Conservation (phyloP, 2,888 invertebrate genomes). For the Ferdinandea cuprea region DNA sequence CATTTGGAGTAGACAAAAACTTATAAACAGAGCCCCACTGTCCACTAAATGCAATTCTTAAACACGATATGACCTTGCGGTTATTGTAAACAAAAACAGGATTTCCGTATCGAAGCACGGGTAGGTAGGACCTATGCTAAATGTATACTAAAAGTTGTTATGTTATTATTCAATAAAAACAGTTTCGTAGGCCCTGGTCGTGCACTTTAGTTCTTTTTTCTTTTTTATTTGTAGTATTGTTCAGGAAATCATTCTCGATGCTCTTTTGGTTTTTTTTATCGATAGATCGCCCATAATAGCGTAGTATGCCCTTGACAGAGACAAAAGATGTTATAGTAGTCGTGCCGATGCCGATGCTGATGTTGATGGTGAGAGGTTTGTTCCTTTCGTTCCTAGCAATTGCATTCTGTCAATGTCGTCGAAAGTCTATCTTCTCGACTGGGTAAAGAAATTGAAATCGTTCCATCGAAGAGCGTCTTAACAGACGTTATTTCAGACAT, state of each 20-base stretch:
- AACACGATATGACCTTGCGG: no score
- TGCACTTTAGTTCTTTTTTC: no score
- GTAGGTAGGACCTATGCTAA: no score
- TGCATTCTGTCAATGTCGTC: constrained; percentile 68
- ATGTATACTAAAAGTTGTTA: no score
- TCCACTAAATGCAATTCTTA: no score
- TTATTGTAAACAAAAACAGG: no score
- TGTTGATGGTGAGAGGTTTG: constrained; percentile 15
- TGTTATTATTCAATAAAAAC: no score
- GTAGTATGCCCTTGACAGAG: constrained; percentile 60
- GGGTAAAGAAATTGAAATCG: constrained; percentile 46
- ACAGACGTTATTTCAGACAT: constrained; percentile 49
- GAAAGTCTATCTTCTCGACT: constrained; percentile 39
- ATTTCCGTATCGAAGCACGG: no score
- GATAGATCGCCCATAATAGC: constrained; percentile 45
- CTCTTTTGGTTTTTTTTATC: constrained; percentile 48
- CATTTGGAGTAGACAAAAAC: no score
- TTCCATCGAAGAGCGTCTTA: constrained; percentile 23
- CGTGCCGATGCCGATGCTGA: not conserved
- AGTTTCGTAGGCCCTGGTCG: no score
- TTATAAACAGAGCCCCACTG: no score
- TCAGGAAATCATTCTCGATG: constrained; percentile 42
- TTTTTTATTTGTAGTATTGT: constrained; percentile 48
- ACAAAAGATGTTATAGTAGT: constrained; percentile 46
- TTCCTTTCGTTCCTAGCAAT: constrained; percentile 57